Evolutionary conservation across 1,140 invertebrate genomes (phyloP).

Genomic region (Drosophila triauraria): DNA sequence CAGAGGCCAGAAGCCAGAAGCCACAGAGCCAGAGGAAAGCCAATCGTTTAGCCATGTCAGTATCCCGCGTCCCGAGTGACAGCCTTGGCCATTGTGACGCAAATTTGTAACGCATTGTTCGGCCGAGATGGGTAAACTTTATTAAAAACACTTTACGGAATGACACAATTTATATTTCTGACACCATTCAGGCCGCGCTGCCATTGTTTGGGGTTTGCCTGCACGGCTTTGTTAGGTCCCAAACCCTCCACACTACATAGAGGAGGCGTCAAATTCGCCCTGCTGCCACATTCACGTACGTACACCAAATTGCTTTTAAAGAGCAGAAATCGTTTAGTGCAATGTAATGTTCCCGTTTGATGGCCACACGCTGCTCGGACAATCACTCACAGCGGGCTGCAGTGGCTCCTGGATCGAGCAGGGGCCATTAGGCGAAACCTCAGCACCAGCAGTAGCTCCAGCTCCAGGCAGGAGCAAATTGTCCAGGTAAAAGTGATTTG

Average conservation of each 20-base stretch:
- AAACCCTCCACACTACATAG: background rate
- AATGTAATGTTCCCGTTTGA: constrained; percentile 36
- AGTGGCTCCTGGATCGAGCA: constrained; percentile 1
- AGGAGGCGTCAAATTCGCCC: constrained; percentile 21
- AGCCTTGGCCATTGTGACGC: constrained; percentile 60
- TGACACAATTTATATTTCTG: constrained; percentile 54
- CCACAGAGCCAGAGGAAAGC: constrained; percentile 23
- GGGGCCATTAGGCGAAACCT: constrained; percentile 23
- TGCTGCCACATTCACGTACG: constrained; percentile 8
- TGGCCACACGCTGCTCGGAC: constrained; percentile 43
- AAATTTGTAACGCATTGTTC: constrained; percentile 76
- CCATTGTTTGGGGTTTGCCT: constrained; percentile 17
- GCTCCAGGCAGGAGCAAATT: constrained; percentile 1
- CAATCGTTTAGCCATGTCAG: constrained; percentile 49
- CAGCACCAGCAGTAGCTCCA: constrained; percentile 1
- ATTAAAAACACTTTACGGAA: constrained; percentile 61
- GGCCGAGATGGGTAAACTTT: constrained; percentile 51
- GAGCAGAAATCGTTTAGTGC: constrained; percentile 42
- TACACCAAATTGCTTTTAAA: constrained; percentile 58
- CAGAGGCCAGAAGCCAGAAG: constrained; percentile 6
- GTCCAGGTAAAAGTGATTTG: constrained; percentile 25
- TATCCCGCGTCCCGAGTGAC: constrained; percentile 17
- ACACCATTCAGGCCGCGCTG: constrained; percentile 13
- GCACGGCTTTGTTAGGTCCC: constrained; percentile 13
- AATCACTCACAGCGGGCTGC: constrained; percentile 47